phyloP scores from a whole-genome alignment of 2,888 invertebrate species.

The Mythimna impura region DNA sequence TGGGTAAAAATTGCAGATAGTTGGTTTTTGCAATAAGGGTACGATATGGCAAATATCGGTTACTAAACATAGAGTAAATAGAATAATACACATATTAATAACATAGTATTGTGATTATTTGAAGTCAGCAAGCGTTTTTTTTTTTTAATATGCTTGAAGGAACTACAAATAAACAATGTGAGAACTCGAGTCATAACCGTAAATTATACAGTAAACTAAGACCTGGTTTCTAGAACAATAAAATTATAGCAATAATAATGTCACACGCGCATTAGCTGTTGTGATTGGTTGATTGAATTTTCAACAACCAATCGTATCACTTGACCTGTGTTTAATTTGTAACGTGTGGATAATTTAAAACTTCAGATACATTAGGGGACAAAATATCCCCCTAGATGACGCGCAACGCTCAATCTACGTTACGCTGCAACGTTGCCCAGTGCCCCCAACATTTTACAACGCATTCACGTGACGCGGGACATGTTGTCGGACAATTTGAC shows the following conservation, averaged over 20 bases:
- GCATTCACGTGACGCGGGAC: no score
- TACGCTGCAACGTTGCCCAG: no score
- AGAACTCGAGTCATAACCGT: constrained; percentile 4
- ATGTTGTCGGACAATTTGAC: no score
- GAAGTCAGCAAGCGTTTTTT: constrained; percentile 8
- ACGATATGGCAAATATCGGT: constrained; percentile 16
- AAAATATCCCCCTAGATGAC: no score
- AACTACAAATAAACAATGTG: constrained; percentile 5
- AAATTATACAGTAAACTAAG: neutral
- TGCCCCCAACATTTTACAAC: no score
- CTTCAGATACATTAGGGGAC: no score
- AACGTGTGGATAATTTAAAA: neutral
- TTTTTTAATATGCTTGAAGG: constrained; percentile 26
- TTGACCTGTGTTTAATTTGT: neutral
- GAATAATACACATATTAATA: constrained; percentile 4
- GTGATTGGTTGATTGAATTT: no score
- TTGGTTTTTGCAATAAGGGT: no score
- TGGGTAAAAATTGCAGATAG: no score
- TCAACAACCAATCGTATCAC: neutral
- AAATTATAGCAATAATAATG: neutral
- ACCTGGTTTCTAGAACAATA: neutral
- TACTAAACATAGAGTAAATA: constrained; percentile 15
- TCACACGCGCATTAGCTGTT: neutral
- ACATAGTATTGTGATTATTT: constrained; percentile 19
- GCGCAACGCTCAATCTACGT: no score